Percentiles rank a stretch among this genome's conserved stretches.
phyloP scores from a whole-genome alignment of 2,888 invertebrate genomes.

The Tetramorium bicarinatum region DNA sequence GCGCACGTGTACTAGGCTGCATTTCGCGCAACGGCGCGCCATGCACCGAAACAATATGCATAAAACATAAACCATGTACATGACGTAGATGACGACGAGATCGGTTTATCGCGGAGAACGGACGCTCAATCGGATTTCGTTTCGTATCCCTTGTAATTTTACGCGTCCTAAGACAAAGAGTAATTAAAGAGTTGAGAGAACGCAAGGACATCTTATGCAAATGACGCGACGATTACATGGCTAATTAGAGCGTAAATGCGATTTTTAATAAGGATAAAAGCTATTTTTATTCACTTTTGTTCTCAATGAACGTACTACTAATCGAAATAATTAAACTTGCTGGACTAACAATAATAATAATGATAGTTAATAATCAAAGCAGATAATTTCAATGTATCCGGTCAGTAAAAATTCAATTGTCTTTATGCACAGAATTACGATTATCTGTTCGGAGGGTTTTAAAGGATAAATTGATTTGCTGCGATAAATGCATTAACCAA shows the following conservation, averaged over 20 bases:
- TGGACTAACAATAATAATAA: neutral
- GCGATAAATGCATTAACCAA: neutral
- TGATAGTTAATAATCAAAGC: neutral
- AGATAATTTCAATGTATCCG: neutral
- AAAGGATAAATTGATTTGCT: neutral
- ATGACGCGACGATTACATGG: neutral
- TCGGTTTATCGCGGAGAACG: constrained; percentile 58
- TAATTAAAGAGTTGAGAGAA: neutral
- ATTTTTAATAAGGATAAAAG: constrained; percentile 18
- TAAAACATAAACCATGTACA: constrained; percentile 59
- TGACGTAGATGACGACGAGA: constrained; percentile 31
- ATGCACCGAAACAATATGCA: constrained; percentile 56
- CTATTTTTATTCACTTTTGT: neutral
- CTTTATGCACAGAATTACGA: neutral
- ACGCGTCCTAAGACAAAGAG: neutral
- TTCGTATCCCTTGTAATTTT: constrained; percentile 27
- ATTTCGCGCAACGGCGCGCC: constrained; percentile 33
- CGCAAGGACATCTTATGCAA: neutral
- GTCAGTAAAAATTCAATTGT: neutral
- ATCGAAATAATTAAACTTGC: constrained; percentile 12
- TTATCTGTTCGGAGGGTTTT: neutral
- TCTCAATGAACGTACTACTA: neutral
- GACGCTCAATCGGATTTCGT: constrained; percentile 56
- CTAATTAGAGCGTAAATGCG: constrained; percentile 7
- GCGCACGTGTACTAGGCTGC: constrained; percentile 1